Evolutionary conservation across 2,888 invertebrate species (phyloP).

Genomic region (Thecocarcelia acutangulata): DNA sequence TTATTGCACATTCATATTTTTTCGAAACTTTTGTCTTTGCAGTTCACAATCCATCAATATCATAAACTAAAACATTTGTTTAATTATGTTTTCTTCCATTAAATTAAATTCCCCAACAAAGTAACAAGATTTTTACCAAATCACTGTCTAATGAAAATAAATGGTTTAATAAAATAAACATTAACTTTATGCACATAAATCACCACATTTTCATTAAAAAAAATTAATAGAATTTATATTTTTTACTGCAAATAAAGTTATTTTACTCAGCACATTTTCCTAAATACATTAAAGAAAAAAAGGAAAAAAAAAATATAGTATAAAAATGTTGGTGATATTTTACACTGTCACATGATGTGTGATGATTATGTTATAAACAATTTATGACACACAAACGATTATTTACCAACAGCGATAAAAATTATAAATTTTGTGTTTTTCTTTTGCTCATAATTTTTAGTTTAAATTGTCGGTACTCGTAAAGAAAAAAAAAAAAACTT

Average conservation of each 20-base stretch:
- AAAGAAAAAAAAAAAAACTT: neutral
- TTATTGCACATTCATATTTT: no score
- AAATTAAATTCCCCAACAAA: constrained; percentile 6
- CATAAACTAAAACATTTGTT: neutral
- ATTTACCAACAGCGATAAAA: constrained; percentile 45
- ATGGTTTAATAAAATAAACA: constrained; percentile 15
- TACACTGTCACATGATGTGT: constrained; percentile 39
- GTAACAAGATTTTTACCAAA: neutral
- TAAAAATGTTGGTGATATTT: neutral
- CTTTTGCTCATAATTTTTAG: constrained; percentile 22
- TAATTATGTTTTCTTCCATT: neutral
- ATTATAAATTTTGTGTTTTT: constrained; percentile 4
- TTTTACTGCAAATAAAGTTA: constrained; percentile 9
- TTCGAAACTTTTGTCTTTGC: no score
- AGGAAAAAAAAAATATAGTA: neutral
- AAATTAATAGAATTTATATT: constrained; percentile 24
- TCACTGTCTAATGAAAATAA: constrained; percentile 37
- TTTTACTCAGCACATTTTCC: constrained; percentile 3
- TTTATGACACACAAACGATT: constrained; percentile 47
- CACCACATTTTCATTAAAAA: constrained; percentile 32
- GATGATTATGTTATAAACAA: constrained; percentile 59
- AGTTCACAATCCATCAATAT: neutral
- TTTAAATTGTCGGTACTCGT: constrained; percentile 10
- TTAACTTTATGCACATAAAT: constrained; percentile 26
- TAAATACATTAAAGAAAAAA: neutral